A percentile compares a stretch with the other conserved stretches of the same genome.
Conservation (phyloP, 2,113 vertebrate genomes). For the Arothron firmamentum region DNA sequence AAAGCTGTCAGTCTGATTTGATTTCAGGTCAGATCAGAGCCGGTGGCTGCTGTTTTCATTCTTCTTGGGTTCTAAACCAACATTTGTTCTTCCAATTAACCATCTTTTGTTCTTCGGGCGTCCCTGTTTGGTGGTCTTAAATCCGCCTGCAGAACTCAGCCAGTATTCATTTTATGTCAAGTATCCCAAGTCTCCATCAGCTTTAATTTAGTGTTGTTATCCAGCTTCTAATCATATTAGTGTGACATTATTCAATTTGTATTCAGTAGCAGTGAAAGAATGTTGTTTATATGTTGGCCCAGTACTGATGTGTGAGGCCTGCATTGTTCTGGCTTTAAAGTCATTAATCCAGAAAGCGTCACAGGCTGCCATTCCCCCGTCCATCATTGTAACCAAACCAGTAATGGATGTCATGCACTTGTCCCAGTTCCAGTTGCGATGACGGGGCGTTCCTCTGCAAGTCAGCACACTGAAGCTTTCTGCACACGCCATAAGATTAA, state of each 20-base stretch:
- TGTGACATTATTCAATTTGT: constrained; percentile 55
- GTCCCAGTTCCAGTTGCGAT: constrained; percentile 29
- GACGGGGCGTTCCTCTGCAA: background rate
- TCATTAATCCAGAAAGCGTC: constrained; percentile 36
- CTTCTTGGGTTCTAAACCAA: background rate
- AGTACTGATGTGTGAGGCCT: constrained; percentile 38
- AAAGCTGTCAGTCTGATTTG: constrained; percentile 10
- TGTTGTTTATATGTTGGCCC: constrained; percentile 39
- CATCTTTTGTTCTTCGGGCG: too few relatives aligned
- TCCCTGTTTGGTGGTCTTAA: too few relatives aligned
- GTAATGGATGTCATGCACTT: constrained; percentile 61
- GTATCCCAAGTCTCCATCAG: constrained; percentile 12
- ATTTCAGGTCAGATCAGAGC: background rate
- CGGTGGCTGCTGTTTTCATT: background rate
- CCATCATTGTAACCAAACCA: constrained; percentile 31
- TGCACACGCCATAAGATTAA: constrained; percentile 27
- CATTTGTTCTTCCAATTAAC: background rate
- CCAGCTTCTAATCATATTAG: constrained; percentile 55
- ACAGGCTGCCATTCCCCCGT: constrained; percentile 30
- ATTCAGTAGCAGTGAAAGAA: constrained; percentile 34
- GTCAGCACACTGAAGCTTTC: constrained; percentile 19
- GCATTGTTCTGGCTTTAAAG: constrained; percentile 45
- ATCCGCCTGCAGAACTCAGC: background rate
- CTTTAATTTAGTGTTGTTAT: constrained; percentile 50
- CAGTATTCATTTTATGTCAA: background rate